phyloP scores from a whole-genome alignment of 1,140 invertebrate species.

The Lasioglossum baleicum region DNA sequence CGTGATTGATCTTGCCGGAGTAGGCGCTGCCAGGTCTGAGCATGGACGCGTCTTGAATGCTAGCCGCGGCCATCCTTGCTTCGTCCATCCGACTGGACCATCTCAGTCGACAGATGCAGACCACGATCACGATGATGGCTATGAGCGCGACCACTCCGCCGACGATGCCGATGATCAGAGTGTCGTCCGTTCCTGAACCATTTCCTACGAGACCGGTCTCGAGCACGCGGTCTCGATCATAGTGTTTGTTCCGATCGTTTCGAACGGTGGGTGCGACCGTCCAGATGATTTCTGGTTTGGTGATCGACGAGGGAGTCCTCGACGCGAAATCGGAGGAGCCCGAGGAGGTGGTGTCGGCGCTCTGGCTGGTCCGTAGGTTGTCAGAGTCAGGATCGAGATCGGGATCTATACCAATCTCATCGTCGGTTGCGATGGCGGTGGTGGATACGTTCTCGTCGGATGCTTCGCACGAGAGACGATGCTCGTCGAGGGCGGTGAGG shows the following conservation, averaged over 20 bases:
- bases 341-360: constrained; percentile 69
- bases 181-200: constrained; percentile 90
- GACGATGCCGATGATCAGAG: constrained; percentile 94
- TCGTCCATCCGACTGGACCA: constrained; percentile 72
- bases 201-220: constrained; percentile 74
- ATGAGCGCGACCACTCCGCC: constrained; percentile 95
- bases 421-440: constrained; percentile 33
- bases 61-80: constrained; percentile 71
- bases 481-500: constrained; percentile 86
- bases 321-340: constrained; percentile 59
- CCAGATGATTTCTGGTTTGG: constrained; percentile 93
- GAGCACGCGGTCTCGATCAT: constrained; percentile 80
- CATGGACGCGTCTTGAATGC: constrained; percentile 76
- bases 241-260: constrained; percentile 78
- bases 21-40: constrained; percentile 73
- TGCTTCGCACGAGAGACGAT: constrained; percentile 85
- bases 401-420: constrained; percentile 79
- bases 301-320: constrained; percentile 80
- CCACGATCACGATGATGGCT: constrained; percentile 91
- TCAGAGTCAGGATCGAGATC: constrained; percentile 80
- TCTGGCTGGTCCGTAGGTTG: constrained; percentile 71
- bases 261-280: constrained; percentile 84
- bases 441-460: too few species aligned
- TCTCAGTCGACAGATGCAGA: constrained; percentile 88
- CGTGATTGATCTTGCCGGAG: constrained; percentile 76